Conservation (phyloP, 2,888 invertebrate genomes). For the Siphonodentalium dalli region DNA sequence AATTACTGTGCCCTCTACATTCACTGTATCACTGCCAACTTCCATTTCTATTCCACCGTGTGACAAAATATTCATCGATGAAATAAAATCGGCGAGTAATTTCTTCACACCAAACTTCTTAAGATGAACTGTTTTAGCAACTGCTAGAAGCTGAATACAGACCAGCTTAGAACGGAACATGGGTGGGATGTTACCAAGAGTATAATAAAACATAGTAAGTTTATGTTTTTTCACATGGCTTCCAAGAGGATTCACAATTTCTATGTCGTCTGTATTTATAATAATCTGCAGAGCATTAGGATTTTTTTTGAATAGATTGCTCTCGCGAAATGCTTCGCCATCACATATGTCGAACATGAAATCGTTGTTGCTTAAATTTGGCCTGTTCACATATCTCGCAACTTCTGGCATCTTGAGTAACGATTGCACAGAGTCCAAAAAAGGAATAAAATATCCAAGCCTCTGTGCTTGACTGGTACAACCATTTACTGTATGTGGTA, state of each 20-base stretch:
- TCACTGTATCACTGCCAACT: neutral
- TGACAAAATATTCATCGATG: conserved; percentile 6
- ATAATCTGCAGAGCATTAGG: conserved; percentile 3
- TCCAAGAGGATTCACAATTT: conserved; percentile 15
- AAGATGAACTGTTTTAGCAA: conserved; percentile 7
- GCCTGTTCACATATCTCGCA: too few relatives aligned
- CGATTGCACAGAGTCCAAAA: too few relatives aligned
- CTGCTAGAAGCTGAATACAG: conserved; percentile 12
- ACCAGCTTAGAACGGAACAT: conserved; percentile 9
- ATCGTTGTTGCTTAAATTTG: too few relatives aligned
- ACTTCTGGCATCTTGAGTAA: too few relatives aligned
- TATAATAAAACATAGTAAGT: conserved; percentile 13
- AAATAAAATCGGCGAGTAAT: conserved; percentile 15
- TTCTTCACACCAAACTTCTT: conserved; percentile 7
- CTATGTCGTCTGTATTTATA: conserved; percentile 8
- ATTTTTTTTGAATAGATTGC: conserved; percentile 1
- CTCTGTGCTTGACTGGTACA: too few relatives aligned
- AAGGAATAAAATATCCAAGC: too few relatives aligned
- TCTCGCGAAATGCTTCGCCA: too few relatives aligned
- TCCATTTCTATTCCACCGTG: conserved; percentile 2
- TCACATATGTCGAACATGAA: too few relatives aligned
- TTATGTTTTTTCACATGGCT: conserved; percentile 20
- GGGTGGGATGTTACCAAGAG: conserved; percentile 14
- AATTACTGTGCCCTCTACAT: conserved; percentile 6
- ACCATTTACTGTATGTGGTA: too few relatives aligned